Conservation (phyloP, 64 coral and sea anemone species). For the Hydrozoanthus tunicans region DNA sequence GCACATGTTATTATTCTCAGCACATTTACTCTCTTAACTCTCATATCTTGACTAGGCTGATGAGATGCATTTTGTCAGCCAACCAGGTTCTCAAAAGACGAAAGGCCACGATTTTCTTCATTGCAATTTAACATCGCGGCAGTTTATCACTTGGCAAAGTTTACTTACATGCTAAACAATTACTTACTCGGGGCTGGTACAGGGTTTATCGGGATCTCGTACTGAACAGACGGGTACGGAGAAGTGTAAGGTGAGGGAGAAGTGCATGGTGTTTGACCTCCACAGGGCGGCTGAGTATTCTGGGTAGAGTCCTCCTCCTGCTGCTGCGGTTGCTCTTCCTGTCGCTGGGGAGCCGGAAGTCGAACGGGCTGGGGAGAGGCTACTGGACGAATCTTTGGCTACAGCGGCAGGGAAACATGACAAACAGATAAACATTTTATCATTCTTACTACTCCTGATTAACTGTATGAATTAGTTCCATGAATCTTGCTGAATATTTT, state of each 20-base stretch:
- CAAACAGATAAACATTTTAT: neutral
- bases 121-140: too few relatives aligned
- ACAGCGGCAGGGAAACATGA: neutral
- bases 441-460: too few relatives aligned
- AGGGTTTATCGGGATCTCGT: conserved; percentile 30
- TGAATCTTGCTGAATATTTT: too few relatives aligned
- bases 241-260: conserved; percentile 1
- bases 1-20: too few relatives aligned
- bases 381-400: conserved; percentile 24
- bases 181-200: conserved; percentile 33
- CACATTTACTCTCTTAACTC: too few relatives aligned
- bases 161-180: neutral
- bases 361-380: conserved; percentile 46
- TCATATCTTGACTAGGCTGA: too few relatives aligned
- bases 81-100: too few relatives aligned
- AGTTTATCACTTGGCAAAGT: neutral
- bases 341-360: neutral
- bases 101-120: too few relatives aligned
- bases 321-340: neutral
- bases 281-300: conserved; percentile 13
- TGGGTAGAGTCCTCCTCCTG: neutral
- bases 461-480: too few relatives aligned
- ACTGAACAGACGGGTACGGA: conserved; percentile 2
- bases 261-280: conserved; percentile 1
- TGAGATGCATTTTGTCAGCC: too few relatives aligned